Evolutionary conservation across 2,113 vertebrate genomes (phyloP).

Genomic region (Rhinoptilus africanus): DNA sequence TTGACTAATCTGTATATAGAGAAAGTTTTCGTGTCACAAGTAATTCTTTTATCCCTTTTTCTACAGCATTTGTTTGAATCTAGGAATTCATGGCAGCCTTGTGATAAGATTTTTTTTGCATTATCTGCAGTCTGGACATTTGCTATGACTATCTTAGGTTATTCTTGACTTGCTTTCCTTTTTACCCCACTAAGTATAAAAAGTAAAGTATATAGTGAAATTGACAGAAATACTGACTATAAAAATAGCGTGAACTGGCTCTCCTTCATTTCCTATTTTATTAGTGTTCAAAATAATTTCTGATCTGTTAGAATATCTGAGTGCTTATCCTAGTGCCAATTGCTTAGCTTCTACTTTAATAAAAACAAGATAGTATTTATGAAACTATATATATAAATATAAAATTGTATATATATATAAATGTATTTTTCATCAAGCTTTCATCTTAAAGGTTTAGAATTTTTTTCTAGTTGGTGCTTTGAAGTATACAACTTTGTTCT

Average conservation of each 20-base stretch:
- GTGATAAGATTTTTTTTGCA: not conserved
- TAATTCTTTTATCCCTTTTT: not conserved
- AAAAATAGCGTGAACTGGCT: not conserved
- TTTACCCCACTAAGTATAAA: not conserved
- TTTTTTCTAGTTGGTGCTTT: not conserved
- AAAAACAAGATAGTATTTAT: not conserved
- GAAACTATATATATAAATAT: not conserved
- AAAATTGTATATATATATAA: too few species aligned
- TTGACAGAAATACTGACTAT: not conserved
- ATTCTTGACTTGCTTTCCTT: not conserved
- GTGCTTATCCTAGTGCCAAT: not conserved
- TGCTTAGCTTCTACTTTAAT: not conserved
- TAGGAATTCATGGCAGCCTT: not conserved
- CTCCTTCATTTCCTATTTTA: not conserved
- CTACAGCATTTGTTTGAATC: not conserved
- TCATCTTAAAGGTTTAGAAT: not conserved
- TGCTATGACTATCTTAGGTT: not conserved
- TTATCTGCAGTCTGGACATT: not conserved
- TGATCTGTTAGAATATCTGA: not conserved
- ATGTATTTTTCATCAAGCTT: not conserved
- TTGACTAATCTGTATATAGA: not conserved
- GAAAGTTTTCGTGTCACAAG: not conserved
- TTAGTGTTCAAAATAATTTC: not conserved
- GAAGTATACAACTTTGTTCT: not conserved
- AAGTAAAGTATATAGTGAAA: not conserved